Evolutionary conservation across 2,888 invertebrate species (phyloP).

Genomic region (Amblyjoppa fuscipennis): DNA sequence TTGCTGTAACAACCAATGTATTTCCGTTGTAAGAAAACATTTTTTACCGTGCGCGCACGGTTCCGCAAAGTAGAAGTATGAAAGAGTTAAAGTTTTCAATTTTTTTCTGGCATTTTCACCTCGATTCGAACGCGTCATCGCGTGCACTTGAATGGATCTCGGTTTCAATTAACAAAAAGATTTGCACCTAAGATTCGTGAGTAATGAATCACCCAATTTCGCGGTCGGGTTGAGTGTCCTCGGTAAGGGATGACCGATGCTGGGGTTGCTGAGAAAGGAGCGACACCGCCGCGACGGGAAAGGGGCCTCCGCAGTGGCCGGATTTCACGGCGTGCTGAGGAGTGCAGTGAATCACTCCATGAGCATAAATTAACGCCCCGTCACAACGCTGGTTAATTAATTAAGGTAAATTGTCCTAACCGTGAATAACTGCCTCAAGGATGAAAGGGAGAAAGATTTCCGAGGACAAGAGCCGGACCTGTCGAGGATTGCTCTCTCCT

Average conservation of each 20-base stretch:
- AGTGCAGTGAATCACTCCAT: constrained; percentile 82
- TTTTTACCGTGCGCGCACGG: too few relatives aligned
- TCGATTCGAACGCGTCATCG: neutral
- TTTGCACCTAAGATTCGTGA: constrained; percentile 6
- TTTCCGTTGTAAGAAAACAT: too few relatives aligned
- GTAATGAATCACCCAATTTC: constrained; percentile 17
- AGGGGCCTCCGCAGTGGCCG: constrained; percentile 32
- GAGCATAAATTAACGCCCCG: constrained; percentile 82
- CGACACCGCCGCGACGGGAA: constrained; percentile 29
- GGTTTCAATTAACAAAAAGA: neutral
- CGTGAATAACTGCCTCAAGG: constrained; percentile 81
- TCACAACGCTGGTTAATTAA: constrained; percentile 83
- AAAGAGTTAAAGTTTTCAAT: neutral
- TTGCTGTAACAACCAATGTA: too few relatives aligned
- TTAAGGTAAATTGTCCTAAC: constrained; percentile 84
- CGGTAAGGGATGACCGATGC: constrained; percentile 26
- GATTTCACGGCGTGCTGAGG: constrained; percentile 50
- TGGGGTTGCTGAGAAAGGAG: constrained; percentile 30
- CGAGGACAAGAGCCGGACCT: constrained; percentile 22
- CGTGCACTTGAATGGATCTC: neutral
- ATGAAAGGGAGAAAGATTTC: constrained; percentile 65
- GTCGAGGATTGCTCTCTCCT: constrained; percentile 11
- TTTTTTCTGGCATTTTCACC: neutral
- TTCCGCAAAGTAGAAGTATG: neutral
- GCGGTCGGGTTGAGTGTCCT: neutral